Percentiles rank a stretch among this genome's conserved stretches.
Conservation (phyloP, 2,888 invertebrate genomes). For the Drosophila emarginata region DNA sequence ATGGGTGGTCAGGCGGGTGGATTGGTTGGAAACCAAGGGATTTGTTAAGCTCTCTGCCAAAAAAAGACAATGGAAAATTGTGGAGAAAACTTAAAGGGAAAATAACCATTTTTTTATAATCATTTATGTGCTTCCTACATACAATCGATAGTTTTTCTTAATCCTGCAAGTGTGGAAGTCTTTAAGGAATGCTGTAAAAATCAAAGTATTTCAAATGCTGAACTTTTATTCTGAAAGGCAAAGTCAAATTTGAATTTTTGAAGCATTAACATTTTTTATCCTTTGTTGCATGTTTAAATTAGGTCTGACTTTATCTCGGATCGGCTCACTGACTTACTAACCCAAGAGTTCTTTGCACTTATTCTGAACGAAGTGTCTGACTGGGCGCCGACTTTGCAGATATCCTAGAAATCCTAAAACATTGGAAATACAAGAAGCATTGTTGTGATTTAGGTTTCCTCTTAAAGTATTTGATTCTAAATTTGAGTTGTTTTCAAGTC, state of each 20-base stretch:
- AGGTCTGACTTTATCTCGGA: neutral
- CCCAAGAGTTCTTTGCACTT: neutral
- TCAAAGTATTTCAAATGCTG: no score
- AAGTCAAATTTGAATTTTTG: neutral
- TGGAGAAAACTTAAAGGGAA: neutral
- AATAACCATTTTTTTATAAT: neutral
- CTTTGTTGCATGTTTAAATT: neutral
- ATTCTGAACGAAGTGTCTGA: no score
- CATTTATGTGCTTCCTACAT: no score
- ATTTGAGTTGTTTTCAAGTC: no score
- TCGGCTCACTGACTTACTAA: neutral
- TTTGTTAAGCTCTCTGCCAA: neutral
- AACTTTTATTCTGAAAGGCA: neutral
- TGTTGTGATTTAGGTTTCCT: no score
- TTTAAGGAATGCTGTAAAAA: neutral
- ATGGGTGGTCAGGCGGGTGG: conserved; percentile 6
- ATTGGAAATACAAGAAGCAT: neutral
- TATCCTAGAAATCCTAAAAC: no score
- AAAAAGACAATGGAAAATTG: conserved; percentile 2
- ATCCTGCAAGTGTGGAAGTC: neutral
- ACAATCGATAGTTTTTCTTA: neutral
- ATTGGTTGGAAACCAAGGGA: neutral
- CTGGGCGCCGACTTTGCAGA: neutral
- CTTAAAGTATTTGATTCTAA: no score
- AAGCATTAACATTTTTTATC: neutral